A percentile compares a stretch with the other conserved stretches of the same genome.
These are phyloP conservation scores for Teleiodes luculella DNA, from an alignment of 2,888 invertebrate genomes.

Conservation along the genomic window DNA sequence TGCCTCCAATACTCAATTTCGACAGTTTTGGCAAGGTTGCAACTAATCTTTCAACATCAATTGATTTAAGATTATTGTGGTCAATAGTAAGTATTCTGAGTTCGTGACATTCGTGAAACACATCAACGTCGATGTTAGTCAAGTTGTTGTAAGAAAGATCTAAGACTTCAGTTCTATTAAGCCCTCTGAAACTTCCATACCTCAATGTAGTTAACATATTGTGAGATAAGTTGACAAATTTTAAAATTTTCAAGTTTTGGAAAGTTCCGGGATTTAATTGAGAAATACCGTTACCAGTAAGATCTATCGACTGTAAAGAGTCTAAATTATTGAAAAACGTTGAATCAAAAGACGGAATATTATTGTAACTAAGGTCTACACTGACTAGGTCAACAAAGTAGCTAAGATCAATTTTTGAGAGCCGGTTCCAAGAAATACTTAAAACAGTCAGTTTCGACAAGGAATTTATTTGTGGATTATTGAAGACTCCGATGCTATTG, in stretches of 20 bases:
- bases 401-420: conserved; percentile 47
- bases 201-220: conserved; percentile 49
- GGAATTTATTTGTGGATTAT: conserved; percentile 45
- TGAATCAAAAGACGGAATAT: conserved; percentile 38
- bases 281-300: conserved; percentile 52
- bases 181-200: conserved; percentile 58
- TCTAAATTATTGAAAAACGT: conserved; percentile 45
- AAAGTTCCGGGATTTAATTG: conserved; percentile 58
- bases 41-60: conserved; percentile 54
- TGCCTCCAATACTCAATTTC: conserved; percentile 60
- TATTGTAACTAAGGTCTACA: conserved; percentile 52
- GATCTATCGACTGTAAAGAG: conserved; percentile 49
- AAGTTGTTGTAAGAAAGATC: conserved; percentile 62
- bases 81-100: conserved; percentile 56
- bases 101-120: conserved; percentile 62
- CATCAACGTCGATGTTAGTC: conserved; percentile 46
- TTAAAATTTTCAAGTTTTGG: conserved; percentile 49
- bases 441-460: conserved; percentile 45
- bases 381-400: conserved; percentile 47
- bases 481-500: conserved; percentile 51
- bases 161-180: conserved; percentile 51
- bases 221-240: conserved; percentile 54
- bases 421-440: conserved; percentile 45
- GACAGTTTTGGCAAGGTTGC: conserved; percentile 45
- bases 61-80: conserved; percentile 53